Evolutionary conservation across 2,797 vertebrate species (phyloP).

Genomic region (Urosaurus nigricauda): DNA sequence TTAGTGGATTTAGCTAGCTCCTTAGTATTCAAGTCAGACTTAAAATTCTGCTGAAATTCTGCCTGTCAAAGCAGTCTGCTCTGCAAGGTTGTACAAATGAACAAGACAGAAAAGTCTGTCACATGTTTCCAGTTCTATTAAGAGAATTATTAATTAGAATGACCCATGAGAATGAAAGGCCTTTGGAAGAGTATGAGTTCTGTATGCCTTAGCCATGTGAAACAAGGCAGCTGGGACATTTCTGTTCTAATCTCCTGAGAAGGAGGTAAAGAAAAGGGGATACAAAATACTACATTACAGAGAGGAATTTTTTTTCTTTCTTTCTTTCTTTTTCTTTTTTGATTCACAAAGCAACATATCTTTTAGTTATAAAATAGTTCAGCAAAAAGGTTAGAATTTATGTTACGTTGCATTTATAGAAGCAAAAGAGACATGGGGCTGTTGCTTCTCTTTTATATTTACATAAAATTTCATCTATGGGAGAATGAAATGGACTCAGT

Average conservation of each 20-base stretch:
- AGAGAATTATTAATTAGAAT: slow-evolving; percentile 18
- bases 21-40: no score
- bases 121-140: background rate
- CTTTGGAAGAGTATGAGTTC: slow-evolving; percentile 20
- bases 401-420: background rate
- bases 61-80: background rate
- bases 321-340: background rate
- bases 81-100: background rate
- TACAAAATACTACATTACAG: background rate
- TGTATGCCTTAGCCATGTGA: slow-evolving; percentile 13
- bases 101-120: background rate
- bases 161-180: slow-evolving; percentile 37
- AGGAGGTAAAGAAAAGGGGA: background rate
- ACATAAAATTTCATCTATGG: no score
- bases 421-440: background rate
- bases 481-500: background rate
- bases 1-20: no score
- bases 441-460: background rate
- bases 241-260: background rate
- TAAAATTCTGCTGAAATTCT: no score
- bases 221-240: background rate
- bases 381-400: no score
- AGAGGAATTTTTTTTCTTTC: background rate
- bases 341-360: background rate
- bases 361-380: slow-evolving; percentile 5